A percentile compares a stretch with the other conserved stretches of the same genome.
Conservation (phyloP, 1,140 invertebrate species). For the Dendroctonus ponderosae region DNA sequence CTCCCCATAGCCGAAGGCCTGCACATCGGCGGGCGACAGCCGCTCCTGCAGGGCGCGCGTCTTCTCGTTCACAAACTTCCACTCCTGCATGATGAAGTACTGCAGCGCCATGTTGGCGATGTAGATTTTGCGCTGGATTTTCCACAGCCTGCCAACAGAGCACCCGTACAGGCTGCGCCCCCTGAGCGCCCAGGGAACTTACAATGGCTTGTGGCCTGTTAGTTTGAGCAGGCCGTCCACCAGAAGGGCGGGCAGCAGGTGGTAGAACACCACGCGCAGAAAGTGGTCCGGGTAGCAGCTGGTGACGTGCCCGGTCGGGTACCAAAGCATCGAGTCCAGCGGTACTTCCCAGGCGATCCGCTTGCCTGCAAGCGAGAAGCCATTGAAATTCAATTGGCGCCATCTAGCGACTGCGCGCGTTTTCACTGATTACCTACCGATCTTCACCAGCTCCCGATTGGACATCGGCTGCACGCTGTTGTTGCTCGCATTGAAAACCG, state of each 20-base stretch:
- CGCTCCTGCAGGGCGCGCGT: constrained; percentile 60
- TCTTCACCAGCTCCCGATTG: constrained; percentile 58
- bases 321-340: constrained; percentile 68
- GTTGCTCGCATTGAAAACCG: constrained; percentile 68
- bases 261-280: constrained; percentile 60
- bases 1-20: constrained; percentile 62
- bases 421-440: constrained; percentile 50
- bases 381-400: background rate
- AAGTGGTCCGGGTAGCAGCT: constrained; percentile 55
- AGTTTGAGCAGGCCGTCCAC: constrained; percentile 63
- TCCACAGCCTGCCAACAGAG: constrained; percentile 78
- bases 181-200: constrained; percentile 50
- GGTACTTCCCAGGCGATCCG: constrained; percentile 57
- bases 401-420: background rate
- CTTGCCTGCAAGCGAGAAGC: constrained; percentile 31
- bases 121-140: constrained; percentile 76
- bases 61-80: constrained; percentile 78
- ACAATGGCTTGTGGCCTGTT: constrained; percentile 71
- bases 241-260: constrained; percentile 68
- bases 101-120: constrained; percentile 71
- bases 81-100: constrained; percentile 79
- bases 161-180: too few species aligned
- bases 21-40: constrained; percentile 63
- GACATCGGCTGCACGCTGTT: constrained; percentile 67
- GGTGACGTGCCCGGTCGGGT: constrained; percentile 57